phyloP scores from a whole-genome alignment of 2,113 vertebrate species.

The Brienomyrus longianalis region DNA sequence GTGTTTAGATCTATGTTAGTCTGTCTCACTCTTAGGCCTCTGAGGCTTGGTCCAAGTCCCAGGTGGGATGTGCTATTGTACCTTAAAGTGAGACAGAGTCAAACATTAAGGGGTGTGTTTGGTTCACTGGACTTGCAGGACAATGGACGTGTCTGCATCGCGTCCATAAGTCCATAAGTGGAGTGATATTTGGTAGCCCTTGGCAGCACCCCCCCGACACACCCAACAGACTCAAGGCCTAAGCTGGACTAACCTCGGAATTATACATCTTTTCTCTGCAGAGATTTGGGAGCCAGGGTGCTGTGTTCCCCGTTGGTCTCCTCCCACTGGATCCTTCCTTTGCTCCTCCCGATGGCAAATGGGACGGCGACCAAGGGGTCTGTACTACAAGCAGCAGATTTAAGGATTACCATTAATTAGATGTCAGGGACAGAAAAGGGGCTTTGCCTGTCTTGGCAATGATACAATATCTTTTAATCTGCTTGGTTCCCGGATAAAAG shows the following conservation, averaged over 20 bases:
- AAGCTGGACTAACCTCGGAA: constrained; percentile 20
- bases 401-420: constrained; percentile 90
- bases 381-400: constrained; percentile 67
- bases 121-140: not conserved
- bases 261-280: constrained; percentile 32
- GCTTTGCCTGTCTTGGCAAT: constrained; percentile 70
- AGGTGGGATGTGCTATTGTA: not conserved
- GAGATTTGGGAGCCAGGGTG: constrained; percentile 36
- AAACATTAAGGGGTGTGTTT: not conserved
- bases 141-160: not conserved
- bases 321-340: constrained; percentile 32
- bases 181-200: not conserved
- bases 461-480: constrained; percentile 82
- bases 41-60: not conserved
- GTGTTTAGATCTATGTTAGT: not conserved
- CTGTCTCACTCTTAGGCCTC: not conserved
- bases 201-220: not conserved
- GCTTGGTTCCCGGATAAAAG: constrained; percentile 67
- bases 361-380: constrained; percentile 57
- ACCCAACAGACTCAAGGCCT: not conserved
- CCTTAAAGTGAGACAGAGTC: not conserved
- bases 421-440: constrained; percentile 55
- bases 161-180: not conserved
- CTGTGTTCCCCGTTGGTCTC: constrained; percentile 27
- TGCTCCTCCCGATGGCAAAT: constrained; percentile 55